Evolutionary conservation across 1,140 invertebrate genomes (phyloP).

Genomic region (Mactra quadrangularis): DNA sequence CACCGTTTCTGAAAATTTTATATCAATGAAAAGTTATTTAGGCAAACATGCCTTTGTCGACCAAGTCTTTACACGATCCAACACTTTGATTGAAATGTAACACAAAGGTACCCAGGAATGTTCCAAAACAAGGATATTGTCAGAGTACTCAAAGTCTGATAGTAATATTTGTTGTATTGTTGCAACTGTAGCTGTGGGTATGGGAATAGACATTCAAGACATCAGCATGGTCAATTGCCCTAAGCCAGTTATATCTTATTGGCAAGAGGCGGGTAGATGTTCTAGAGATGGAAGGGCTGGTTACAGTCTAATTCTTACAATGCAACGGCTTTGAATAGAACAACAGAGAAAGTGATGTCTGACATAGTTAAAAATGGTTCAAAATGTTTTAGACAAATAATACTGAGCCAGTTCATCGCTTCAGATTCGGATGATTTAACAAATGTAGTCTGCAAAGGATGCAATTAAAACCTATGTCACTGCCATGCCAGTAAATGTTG

Average conservation of each 20-base stretch:
- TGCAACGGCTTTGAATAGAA: slow-evolving; percentile 13
- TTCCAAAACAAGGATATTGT: slow-evolving; percentile 40
- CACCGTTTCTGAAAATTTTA: slow-evolving; percentile 23
- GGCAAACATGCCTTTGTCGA: slow-evolving; percentile 2
- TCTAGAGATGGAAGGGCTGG: slow-evolving; percentile 31
- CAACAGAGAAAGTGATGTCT: background rate
- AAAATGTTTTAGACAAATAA: slow-evolving; percentile 13
- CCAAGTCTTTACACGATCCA: background rate
- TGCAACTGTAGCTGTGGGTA: slow-evolving; percentile 33
- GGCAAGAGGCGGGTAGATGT: slow-evolving; percentile 46
- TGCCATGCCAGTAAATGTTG: slow-evolving; percentile 14
- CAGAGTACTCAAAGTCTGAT: background rate
- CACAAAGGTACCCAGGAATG: slow-evolving; percentile 27
- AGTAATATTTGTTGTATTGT: slow-evolving; percentile 22
- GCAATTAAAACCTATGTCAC: background rate
- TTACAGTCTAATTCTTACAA: slow-evolving; percentile 21
- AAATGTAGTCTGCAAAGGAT: background rate
- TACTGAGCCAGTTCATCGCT: background rate
- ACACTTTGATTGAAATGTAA: slow-evolving; percentile 51
- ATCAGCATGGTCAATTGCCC: slow-evolving; percentile 23
- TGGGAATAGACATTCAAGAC: slow-evolving; percentile 41
- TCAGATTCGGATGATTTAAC: too few relatives aligned
- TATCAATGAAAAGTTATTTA: background rate
- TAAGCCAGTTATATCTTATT: slow-evolving; percentile 40
- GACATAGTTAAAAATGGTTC: background rate